Percentiles rank a stretch among this genome's conserved stretches.
Conservation (phyloP, 1,140 invertebrate species). For the Laupala kohalensis region DNA sequence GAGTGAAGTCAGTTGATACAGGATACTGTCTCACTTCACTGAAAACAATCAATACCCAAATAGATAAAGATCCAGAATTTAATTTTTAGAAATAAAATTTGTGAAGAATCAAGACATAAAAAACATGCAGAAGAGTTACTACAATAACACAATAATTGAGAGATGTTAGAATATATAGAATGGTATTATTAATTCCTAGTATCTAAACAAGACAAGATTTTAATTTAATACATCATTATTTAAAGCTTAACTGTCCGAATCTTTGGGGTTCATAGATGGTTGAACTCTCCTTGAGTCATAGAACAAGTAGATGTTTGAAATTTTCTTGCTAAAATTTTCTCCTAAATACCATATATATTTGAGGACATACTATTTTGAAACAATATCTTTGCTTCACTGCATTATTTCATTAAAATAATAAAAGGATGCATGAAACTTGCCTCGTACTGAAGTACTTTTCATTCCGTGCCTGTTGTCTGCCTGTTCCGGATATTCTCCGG, state of each 20-base stretch:
- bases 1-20: constrained; percentile 41
- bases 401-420: constrained; percentile 2
- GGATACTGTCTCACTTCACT: constrained; percentile 55
- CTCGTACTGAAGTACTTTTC: constrained; percentile 80
- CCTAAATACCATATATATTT: constrained; percentile 23
- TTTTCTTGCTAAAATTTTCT: constrained; percentile 19
- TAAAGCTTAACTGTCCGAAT: too few relatives aligned
- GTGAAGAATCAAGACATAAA: not conserved
- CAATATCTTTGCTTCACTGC: constrained; percentile 6
- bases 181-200: not conserved
- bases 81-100: not conserved
- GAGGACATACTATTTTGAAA: constrained; percentile 17
- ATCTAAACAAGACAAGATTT: constrained; percentile 6
- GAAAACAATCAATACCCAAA: constrained; percentile 15
- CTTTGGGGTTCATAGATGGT: too few relatives aligned
- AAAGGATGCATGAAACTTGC: constrained; percentile 25
- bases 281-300: too few relatives aligned
- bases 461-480: constrained; percentile 72
- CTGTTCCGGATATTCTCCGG: constrained; percentile 70
- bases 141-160: not conserved
- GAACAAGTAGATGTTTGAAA: constrained; percentile 24
- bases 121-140: not conserved
- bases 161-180: not conserved
- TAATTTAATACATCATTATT: too few relatives aligned
- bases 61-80: constrained; percentile 1